Base-by-base conservation (phyloP, 2,888 invertebrate genomes). In the Epinotia bilunana region DNA sequence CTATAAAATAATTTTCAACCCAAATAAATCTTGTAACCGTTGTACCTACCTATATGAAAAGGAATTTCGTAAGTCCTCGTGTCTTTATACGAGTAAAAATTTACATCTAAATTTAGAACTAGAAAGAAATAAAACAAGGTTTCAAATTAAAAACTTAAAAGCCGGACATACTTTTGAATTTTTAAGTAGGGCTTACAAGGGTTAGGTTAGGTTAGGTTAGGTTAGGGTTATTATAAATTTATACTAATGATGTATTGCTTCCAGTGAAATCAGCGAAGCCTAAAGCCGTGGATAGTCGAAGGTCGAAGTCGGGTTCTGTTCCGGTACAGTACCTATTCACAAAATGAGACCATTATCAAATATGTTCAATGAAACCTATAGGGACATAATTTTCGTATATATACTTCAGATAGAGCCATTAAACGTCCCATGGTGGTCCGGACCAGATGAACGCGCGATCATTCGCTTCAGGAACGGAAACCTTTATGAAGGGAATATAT, bases 381-480 rank as follows among this genome's bases (percentile, higher is more conserved):
- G 1, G n/a, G n/a, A n/a, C n/a, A n/a, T n/a, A 53, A 9, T 53
- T 53, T 53, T 53, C 53, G n/a, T n/a, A 16, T 20, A 33, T 53
- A 23, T 46, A 62, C 61, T 75, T 18, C 73, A 90, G 89, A 80
- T 65, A 62, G 86, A 86, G 18, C 62, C 53, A 28, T 12, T 80
- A 16, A 83, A 81, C 39, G 83, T 81, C 55, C 78, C 78, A 67
- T 91, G 90, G 90, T 91, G 90, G 88, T 84, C 89, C n/a, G 77
- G 82, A 12, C 85, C 90, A 12, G 92, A 94, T 78, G 95, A 94
- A 85, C 87, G 86, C 76, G 95, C 90, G 13, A 81, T 90, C 69
- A 93, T 96, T 69, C 86, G 77, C 74, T 96, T 95, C 79, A 89
- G 87, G 77, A 96, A 95, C 83, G 95, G 95, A 13, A 95, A 95